Evolutionary conservation across 2,888 invertebrate species (phyloP), one percentile per base, ranked within the genome.

Genomic region (Perithous albicinctus): DNA sequence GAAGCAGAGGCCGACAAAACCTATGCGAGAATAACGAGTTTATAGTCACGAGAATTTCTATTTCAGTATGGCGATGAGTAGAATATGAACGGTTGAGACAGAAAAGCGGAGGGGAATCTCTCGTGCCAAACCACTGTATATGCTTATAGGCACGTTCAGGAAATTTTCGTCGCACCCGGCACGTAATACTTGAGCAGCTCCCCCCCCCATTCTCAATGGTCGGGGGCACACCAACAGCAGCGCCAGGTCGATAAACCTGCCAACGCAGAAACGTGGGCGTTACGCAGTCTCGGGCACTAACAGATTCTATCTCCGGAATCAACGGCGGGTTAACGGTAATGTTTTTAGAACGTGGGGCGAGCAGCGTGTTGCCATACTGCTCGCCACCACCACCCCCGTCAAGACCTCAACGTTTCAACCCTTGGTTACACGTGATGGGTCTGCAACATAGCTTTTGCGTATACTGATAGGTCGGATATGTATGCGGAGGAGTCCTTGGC

Each of bases 261-360:
- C 66, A 64, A 79, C 73, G 78, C 73, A 80, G 82, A 74, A 82
- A 78, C 59, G 76, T 80, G 78, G 78, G 80, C 77, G 77, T 77
- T 77, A 75, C 81, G 69, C 78, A 51, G 82, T 64, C 46, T 46
- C 64, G 77, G n/a, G 75, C 70, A 51, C 81, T 48, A 78, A 81
- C 74, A 74, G 84, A 85, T 85, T 85, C 82, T 82, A 84, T 86
- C 85, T 84, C 73, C 66, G 82, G 80, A 86, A 85, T 85, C 86
- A 85, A 85, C 83, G 85, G 83, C 81, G 82, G 75, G 83, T 82
- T 83, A 85, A 82, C 82, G 85, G 73, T 85, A 82, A 85, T 85
- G 83, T 86, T 84, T 84, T 84, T 69, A 80, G 83, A 80, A 83
- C 82, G 83, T 80, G 81, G 70, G 78, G 75, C 74, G 80, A 69